Percentiles rank a stretch among this genome's conserved stretches.
phyloP scores from a whole-genome alignment of 1,140 invertebrate species.

The Macrosteles quadrilineatus region DNA sequence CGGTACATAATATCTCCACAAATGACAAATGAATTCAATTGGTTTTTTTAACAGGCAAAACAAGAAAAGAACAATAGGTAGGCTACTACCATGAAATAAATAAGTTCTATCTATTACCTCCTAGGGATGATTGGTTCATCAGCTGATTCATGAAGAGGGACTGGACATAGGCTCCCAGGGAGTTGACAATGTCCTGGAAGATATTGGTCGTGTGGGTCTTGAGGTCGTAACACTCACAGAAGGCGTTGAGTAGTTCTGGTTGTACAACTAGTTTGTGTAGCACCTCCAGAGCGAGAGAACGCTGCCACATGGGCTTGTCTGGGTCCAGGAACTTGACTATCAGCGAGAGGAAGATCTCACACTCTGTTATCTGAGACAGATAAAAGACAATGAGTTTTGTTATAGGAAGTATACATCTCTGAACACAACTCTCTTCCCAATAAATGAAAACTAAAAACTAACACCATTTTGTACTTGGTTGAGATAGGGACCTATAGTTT shows the following conservation, averaged over 20 bases:
- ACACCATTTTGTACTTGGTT: too few relatives aligned
- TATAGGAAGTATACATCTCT: conserved; percentile 32
- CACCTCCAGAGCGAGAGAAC: conserved; percentile 92
- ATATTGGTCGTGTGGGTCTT: conserved; percentile 91
- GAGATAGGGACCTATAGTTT: too few relatives aligned
- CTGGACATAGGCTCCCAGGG: conserved; percentile 92
- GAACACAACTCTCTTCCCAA: too few relatives aligned
- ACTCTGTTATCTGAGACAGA: conserved; percentile 83
- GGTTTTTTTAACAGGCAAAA: too few relatives aligned
- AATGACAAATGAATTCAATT: too few relatives aligned
- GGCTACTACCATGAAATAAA: too few relatives aligned
- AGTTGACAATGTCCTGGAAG: conserved; percentile 94
- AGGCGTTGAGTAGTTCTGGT: conserved; percentile 83
- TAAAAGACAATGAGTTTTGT: conserved; percentile 34
- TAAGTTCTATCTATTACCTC: conserved; percentile 43
- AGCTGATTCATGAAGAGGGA: conserved; percentile 79
- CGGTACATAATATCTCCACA: too few relatives aligned
- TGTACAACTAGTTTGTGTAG: conserved; percentile 92
- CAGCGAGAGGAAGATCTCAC: conserved; percentile 96
- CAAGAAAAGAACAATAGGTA: too few relatives aligned
- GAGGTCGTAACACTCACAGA: conserved; percentile 94
- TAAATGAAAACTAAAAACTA: too few relatives aligned
- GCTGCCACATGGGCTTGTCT: conserved; percentile 95
- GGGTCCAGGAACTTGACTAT: conserved; percentile 97
- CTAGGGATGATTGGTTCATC: conserved; percentile 52